Evolutionary conservation across 2,888 invertebrate species (phyloP).

Genomic region (Saturnia japonica): DNA sequence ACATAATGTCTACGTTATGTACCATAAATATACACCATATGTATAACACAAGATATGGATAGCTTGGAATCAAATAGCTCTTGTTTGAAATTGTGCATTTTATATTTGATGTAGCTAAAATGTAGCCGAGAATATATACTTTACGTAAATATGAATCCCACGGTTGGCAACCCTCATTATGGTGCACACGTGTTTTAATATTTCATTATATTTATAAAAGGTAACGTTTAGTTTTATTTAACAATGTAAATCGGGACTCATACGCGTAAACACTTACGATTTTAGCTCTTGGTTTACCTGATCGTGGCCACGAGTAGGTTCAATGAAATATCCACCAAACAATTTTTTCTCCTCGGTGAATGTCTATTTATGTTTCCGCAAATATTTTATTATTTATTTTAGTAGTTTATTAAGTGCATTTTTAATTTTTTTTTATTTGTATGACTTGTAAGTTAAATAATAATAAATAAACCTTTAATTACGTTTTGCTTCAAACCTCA

Average conservation of each 20-base stretch:
- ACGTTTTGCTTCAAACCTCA: no score
- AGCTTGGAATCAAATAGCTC: no score
- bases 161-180: not conserved
- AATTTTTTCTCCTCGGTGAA: not conserved
- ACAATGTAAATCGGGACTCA: not conserved
- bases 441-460: no score
- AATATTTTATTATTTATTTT: no score
- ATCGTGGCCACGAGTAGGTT: not conserved
- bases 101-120: no score
- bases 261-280: not conserved
- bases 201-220: slow-evolving; percentile 1
- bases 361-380: not conserved
- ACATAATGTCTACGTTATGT: no score
- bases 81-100: no score
- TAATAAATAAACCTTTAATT: no score
- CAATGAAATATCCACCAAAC: not conserved
- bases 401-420: not conserved
- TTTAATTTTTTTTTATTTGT: not conserved
- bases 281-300: not conserved
- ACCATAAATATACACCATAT: no score
- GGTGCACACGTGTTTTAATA: not conserved
- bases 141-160: not conserved
- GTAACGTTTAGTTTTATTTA: not conserved
- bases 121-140: no score
- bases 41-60: no score